Evolutionary conservation across 92 coral and sea anemone genomes (phyloP).

Genomic region (Phenganax stokvisi): DNA sequence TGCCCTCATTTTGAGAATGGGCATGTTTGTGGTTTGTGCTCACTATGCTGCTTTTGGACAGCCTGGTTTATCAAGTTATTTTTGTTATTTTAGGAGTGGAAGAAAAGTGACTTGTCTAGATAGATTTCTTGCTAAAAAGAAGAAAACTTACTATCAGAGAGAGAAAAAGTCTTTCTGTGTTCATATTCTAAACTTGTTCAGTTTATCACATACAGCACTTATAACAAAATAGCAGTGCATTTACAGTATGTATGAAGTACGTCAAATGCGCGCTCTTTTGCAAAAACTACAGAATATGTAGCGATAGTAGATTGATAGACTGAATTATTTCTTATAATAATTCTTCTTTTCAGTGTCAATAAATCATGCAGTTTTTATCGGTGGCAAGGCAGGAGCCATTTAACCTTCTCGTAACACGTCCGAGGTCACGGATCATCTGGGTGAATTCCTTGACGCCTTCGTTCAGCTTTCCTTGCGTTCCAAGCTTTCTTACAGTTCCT

Average conservation of each 20-base stretch:
- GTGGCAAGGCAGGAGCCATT: not conserved
- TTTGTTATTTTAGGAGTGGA: slow-evolving; percentile 30
- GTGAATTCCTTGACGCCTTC: slow-evolving; percentile 76
- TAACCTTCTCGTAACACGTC: not conserved
- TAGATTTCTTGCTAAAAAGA: not conserved
- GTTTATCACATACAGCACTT: no score
- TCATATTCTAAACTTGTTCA: no score
- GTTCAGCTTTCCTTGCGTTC: slow-evolving; percentile 77
- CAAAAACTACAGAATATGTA: no score
- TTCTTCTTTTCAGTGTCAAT: not conserved
- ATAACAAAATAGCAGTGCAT: no score
- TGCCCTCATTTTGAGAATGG: no score
- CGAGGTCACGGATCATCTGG: slow-evolving; percentile 44
- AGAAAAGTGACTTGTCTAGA: not conserved
- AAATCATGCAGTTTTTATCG: not conserved
- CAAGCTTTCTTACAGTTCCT: slow-evolving; percentile 90
- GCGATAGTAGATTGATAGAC: no score
- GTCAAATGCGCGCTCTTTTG: no score
- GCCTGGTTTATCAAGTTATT: not conserved
- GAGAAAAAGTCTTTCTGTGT: not conserved
- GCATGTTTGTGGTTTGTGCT: not conserved
- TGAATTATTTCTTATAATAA: no score
- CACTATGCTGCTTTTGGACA: not conserved
- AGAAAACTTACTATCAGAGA: not conserved
- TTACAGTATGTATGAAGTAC: no score